Evolutionary conservation across 2,888 invertebrate species (phyloP), one percentile per base, ranked within the genome.

Genomic region (Odiellus spinosus): DNA sequence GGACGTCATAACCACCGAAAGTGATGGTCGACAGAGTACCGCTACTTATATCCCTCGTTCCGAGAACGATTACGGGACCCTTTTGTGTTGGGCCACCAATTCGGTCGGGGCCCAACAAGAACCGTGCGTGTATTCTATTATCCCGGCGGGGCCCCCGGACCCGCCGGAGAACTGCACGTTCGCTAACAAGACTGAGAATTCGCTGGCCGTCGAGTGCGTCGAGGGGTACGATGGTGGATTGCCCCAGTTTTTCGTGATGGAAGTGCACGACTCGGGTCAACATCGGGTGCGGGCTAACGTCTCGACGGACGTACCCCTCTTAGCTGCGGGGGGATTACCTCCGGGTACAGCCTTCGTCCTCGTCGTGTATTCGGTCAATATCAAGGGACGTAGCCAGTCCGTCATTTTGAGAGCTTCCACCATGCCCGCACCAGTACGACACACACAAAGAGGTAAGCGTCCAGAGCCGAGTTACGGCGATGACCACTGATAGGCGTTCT

Each of bases 161-260:
- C 80, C 84, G 45, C 73, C 87, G 47, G 78, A 81, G 62, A 88
- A 88, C 69, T 88, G 88, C 66, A 77, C 82, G n/a, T 77, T 87
- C 32, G 78, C 79, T 47, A 88, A 88, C 68, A 83, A 86, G 66
- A 87, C 86, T 47, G 73, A 77, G 53, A 83, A 86, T 62, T 80
- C 84, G 0, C 64, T 88, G 49, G 78, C 80, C 64, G 82, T 88
- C 42, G 84, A 85, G 56, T 88, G 88, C 65, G 74, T 80, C 46
- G 86, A 86, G 19, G 83, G 83, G 57, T 86, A 85, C 69, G 86
- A 87, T 70, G 87, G 87, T 50, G 87, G 87, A 55, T 75, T 87
- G 60, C 83, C 85, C 50, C 86, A 87, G 71, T 74, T 75, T 64
- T 87, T 87, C 71, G 72, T 83, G 45, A 73, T 87, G 55, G 85